Base-by-base conservation (phyloP, 2,888 invertebrate genomes). In the Tortrix viridana region DNA sequence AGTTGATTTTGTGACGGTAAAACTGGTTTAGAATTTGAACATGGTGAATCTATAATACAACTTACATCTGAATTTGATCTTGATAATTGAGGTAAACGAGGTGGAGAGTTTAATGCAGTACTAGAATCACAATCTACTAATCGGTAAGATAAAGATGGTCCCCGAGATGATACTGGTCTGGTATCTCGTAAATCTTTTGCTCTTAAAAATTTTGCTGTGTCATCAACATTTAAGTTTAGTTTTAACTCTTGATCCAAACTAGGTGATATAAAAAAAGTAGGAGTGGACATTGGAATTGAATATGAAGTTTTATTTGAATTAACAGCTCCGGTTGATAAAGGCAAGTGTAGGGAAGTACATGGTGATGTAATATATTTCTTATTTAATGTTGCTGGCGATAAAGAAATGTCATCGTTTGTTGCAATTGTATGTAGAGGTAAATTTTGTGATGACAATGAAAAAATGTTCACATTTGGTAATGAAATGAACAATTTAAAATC, bases 111-210 rank as follows among this genome's bases (percentile, higher is more conserved):
- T 4, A 16, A n/a, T 5, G 22, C 22, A 22, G n/a, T 6, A 22
- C 1, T 41, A 52, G 32, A 52, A 38, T 20, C 38, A 41, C 19
- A 20, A 37, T 22, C 9, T 41, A n/a, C 3, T 2, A 22, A 2
- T 12, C 9, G 20, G 1, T 22, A n/a, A 14, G 43, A 19, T 9
- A 32, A 19, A 37, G 22, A 26, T 46, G 37, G 22, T 50, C 23
- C 37, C 19, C 49, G 16, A 38, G 38, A 44, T 32, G 22, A 20
- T 19, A 38, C 18, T 6, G 43, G 18, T 16, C 37, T 20, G n/a
- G 61, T 47, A 37, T 57, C 46, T 20, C 62, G 50, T 2, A 20
- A 20, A 9, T 38, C 50, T n/a, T n/a, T n/a, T n/a, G n/a, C n/a
- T 37, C 62, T 23, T 14, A 46, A 52, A 23, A 37, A 37, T 16